phyloP scores from a whole-genome alignment of 2,888 invertebrate genomes.

The Caenorhabditis japonica region DNA sequence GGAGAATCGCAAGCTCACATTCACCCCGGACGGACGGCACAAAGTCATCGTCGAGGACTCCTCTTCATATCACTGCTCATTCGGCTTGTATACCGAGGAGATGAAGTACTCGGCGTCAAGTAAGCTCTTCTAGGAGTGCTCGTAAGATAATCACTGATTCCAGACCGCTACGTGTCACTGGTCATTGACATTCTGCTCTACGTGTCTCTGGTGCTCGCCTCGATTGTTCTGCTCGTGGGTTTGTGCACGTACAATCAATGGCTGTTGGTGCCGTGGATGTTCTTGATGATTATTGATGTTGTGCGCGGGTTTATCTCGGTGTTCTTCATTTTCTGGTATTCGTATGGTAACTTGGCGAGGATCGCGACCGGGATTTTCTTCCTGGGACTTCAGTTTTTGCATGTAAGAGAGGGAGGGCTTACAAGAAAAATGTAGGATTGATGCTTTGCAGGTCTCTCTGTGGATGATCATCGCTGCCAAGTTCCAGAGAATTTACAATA shows the following conservation, averaged over 20 bases:
- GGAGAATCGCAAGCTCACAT: constrained; percentile 73
- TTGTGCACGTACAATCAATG: constrained; percentile 70
- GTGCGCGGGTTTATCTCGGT: constrained; percentile 75
- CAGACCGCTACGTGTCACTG: constrained; percentile 69
- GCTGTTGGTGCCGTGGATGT: constrained; percentile 74
- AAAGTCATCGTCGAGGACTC: constrained; percentile 75
- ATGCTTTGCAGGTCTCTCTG: constrained; percentile 75
- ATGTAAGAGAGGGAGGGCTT: constrained; percentile 57
- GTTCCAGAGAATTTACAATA: constrained; percentile 76
- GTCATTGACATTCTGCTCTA: constrained; percentile 72
- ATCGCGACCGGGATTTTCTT: constrained; percentile 77
- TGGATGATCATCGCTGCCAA: constrained; percentile 76
- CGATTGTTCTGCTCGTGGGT: constrained; percentile 71
- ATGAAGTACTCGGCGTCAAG: constrained; percentile 69
- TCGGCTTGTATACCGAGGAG: constrained; percentile 77
- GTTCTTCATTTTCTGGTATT: constrained; percentile 75
- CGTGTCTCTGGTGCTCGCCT: constrained; percentile 70
- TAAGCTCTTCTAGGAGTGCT: constrained; percentile 38
- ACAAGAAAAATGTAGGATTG: not conserved
- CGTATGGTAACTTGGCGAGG: constrained; percentile 73
- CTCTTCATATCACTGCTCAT: constrained; percentile 75
- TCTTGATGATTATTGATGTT: constrained; percentile 75
- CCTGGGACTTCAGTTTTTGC: constrained; percentile 76
- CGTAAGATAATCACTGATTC: not conserved
- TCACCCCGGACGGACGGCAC: constrained; percentile 65